Conservation (phyloP, 2,888 invertebrate genomes). For the Pachycephus smyrnensis region DNA sequence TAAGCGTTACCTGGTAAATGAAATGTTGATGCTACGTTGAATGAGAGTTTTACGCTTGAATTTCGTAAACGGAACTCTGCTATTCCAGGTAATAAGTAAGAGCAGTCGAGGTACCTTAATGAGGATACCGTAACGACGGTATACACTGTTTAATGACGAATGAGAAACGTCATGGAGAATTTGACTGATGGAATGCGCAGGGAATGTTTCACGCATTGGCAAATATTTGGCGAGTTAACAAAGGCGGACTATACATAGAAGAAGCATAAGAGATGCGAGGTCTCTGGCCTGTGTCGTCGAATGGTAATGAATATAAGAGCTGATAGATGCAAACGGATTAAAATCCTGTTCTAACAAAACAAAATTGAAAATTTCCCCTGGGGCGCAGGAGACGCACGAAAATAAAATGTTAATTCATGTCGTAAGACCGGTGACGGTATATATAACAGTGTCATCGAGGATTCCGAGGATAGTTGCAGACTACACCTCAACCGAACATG, state of each 20-base stretch:
- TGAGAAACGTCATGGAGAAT: neutral
- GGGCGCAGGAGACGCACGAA: conserved; percentile 35
- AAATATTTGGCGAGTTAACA: neutral
- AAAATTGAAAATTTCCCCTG: conserved; percentile 32
- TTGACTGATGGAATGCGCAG: neutral
- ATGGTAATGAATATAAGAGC: neutral
- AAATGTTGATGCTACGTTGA: neutral
- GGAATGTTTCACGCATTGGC: neutral
- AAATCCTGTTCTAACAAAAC: conserved; percentile 37
- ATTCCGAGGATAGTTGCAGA: conserved; percentile 48
- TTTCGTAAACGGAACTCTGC: neutral
- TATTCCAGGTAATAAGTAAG: neutral
- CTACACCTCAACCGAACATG: conserved; percentile 48
- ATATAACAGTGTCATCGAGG: conserved; percentile 50
- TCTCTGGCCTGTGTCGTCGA: conserved; percentile 12
- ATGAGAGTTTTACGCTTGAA: neutral
- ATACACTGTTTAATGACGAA: neutral
- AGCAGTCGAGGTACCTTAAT: neutral
- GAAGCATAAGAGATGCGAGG: neutral
- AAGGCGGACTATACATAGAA: neutral
- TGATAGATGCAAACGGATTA: conserved; percentile 5
- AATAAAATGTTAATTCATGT: conserved; percentile 49
- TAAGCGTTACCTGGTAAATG: neutral
- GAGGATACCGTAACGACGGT: neutral
- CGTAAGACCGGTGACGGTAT: conserved; percentile 51